Conservation (phyloP, 2,797 vertebrate species). For the Rousettus madagascariensis region DNA sequence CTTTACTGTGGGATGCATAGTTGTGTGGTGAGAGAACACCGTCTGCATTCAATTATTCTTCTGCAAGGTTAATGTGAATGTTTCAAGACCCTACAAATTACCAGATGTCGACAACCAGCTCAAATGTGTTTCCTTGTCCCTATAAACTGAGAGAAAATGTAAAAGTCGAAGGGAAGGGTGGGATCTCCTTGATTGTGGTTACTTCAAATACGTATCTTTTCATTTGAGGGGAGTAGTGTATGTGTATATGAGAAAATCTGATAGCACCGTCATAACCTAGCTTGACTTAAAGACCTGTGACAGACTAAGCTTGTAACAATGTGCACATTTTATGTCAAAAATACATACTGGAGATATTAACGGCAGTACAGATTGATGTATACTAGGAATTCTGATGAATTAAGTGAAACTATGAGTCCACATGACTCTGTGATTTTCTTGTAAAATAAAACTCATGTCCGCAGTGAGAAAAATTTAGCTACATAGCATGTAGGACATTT, state of each 20-base stretch:
- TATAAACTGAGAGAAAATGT: background rate
- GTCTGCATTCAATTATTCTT: slow-evolving; percentile 70
- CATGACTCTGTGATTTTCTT: background rate
- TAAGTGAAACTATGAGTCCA: background rate
- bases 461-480: background rate
- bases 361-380: background rate
- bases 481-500: background rate
- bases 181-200: background rate
- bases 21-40: slow-evolving; percentile 72
- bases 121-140: slow-evolving; percentile 50
- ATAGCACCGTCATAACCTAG: background rate
- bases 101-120: slow-evolving; percentile 68
- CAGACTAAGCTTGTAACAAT: background rate
- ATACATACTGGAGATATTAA: background rate
- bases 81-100: slow-evolving; percentile 77
- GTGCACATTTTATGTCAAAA: background rate
- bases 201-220: slow-evolving; percentile 10
- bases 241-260: background rate
- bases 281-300: background rate
- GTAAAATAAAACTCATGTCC: background rate
- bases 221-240: background rate
- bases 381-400: background rate
- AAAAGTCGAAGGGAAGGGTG: background rate
- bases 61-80: slow-evolving; percentile 57
- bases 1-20: slow-evolving; percentile 62